Conservation (phyloP, 1,140 invertebrate genomes). For the Cotesia chilonis region DNA sequence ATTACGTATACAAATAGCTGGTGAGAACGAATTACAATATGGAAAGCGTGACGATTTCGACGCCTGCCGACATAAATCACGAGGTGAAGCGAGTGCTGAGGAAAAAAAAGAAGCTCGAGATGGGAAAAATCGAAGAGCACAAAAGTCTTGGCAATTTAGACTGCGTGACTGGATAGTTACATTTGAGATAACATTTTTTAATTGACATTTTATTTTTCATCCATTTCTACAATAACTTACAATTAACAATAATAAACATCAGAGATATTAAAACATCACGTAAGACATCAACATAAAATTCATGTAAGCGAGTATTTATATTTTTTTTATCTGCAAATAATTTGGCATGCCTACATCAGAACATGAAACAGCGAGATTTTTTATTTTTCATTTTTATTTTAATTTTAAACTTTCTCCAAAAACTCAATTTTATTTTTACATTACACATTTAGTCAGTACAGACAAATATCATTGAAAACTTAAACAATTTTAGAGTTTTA, state of each 20-base stretch:
- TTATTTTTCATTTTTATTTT: background rate
- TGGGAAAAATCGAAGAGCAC: background rate
- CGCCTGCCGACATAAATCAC: constrained; percentile 53
- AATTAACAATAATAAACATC: too few species aligned
- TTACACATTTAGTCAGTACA: too few species aligned
- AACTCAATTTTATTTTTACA: background rate
- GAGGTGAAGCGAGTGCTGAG: constrained; percentile 49
- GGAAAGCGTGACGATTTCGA: constrained; percentile 53
- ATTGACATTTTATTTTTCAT: too few species aligned
- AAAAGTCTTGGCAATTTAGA: background rate
- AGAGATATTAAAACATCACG: too few species aligned
- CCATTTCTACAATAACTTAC: too few species aligned
- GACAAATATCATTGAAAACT: too few species aligned
- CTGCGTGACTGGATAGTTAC: background rate
- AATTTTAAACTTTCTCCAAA: background rate
- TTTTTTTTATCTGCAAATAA: too few species aligned
- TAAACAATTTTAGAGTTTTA: too few species aligned
- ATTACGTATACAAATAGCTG: constrained; percentile 41
- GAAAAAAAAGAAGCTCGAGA: constrained; percentile 33
- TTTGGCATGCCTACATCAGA: too few species aligned
- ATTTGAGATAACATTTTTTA: too few species aligned
- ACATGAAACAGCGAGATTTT: background rate
- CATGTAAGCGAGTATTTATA: background rate
- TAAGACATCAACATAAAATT: too few species aligned
- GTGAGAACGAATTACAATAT: constrained; percentile 54